Conservation (phyloP, 2,888 invertebrate species). For the Hypomecis punctinalis region DNA sequence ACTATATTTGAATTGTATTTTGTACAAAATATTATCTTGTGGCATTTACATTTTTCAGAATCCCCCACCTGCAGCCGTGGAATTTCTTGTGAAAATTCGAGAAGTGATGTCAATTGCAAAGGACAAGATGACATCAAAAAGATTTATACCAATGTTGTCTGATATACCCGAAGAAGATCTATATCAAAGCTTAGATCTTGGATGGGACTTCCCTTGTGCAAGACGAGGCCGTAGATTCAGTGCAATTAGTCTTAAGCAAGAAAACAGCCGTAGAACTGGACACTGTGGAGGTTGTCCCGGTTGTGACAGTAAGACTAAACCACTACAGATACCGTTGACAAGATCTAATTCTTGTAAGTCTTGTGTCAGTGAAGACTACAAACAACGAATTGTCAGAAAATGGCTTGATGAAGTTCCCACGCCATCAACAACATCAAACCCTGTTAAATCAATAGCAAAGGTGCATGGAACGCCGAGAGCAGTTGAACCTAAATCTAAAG, state of each 20-base stretch:
- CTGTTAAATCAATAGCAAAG: slow-evolving; percentile 72
- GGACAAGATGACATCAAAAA: slow-evolving; percentile 93
- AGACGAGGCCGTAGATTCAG: slow-evolving; percentile 83
- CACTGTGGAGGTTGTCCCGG: slow-evolving; percentile 89
- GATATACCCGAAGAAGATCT: slow-evolving; percentile 93
- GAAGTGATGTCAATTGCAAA: slow-evolving; percentile 96
- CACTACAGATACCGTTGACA: slow-evolving; percentile 63
- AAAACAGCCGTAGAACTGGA: slow-evolving; percentile 84
- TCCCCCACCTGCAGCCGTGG: slow-evolving; percentile 95
- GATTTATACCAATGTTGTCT: slow-evolving; percentile 90
- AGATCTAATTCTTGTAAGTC: slow-evolving; percentile 84
- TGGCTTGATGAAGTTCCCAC: slow-evolving; percentile 90
- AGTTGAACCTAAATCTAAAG: slow-evolving; percentile 61
- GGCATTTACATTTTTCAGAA: slow-evolving; percentile 84
- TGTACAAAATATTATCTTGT: not conserved
- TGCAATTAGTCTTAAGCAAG: slow-evolving; percentile 86
- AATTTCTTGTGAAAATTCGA: slow-evolving; percentile 94
- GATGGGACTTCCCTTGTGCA: slow-evolving; percentile 79
- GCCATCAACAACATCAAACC: slow-evolving; percentile 54
- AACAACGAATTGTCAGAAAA: slow-evolving; percentile 90
- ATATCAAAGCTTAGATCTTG: slow-evolving; percentile 77
- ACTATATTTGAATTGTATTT: not conserved
- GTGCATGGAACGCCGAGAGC: slow-evolving; percentile 74
- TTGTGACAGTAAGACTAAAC: slow-evolving; percentile 77
- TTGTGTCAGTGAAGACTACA: slow-evolving; percentile 87